A percentile compares a stretch with the other conserved stretches of the same genome.
These are phyloP conservation scores for Microcebus ravelobensis DNA, from an alignment of 2,113 vertebrate genomes.

Conservation along the genomic window DNA sequence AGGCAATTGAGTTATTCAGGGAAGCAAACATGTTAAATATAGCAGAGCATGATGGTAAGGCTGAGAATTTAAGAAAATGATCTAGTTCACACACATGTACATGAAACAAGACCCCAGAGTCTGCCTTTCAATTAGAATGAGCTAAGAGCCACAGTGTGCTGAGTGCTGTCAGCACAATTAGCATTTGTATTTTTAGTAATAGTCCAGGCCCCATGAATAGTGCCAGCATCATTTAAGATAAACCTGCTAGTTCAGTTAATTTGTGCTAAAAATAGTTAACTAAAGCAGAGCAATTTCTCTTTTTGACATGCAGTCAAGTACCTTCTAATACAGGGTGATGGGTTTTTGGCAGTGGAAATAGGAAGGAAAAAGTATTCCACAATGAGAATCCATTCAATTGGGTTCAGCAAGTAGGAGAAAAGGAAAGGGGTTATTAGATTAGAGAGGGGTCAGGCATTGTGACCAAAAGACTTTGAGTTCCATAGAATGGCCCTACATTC, in stretches of 20 bases:
- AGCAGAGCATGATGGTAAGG: not conserved
- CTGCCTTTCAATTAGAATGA: conserved; percentile 37
- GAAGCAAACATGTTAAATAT: conserved; percentile 36
- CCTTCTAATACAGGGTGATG: conserved; percentile 27
- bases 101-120: not conserved
- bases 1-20: conserved; percentile 54
- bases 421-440: not conserved
- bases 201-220: not conserved
- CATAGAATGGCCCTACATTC: not conserved
- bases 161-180: conserved; percentile 49
- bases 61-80: not conserved
- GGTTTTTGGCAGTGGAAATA: not conserved
- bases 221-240: conserved; percentile 64
- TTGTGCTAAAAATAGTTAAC: conserved; percentile 75
- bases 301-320: conserved; percentile 54
- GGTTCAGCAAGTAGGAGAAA: not conserved
- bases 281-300: conserved; percentile 58
- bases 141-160: not conserved
- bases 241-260: conserved; percentile 62
- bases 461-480: not conserved
- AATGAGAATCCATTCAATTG: not conserved
- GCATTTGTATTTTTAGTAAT: not conserved
- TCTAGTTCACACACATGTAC: conserved; percentile 1
- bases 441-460: not conserved
- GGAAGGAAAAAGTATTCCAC: not conserved